phyloP scores from a whole-genome alignment of 1,140 invertebrate genomes.

The Antheraea pernyi region DNA sequence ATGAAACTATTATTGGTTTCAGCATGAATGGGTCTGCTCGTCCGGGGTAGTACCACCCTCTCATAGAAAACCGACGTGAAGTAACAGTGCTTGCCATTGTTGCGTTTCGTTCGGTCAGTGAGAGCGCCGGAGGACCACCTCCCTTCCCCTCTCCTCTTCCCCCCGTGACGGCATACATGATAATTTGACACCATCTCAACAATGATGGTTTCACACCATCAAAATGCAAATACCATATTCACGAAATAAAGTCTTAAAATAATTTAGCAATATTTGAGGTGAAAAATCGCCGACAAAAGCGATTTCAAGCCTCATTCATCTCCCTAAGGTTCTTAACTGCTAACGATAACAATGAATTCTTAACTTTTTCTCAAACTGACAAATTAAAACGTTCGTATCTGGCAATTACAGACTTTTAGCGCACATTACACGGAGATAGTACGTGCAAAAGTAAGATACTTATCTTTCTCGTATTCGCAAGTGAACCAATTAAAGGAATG shows the following conservation, averaged over 20 bases:
- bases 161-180: too few species aligned
- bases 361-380: background rate
- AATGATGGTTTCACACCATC: too few species aligned
- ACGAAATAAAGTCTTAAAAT: background rate
- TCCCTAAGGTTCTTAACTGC: background rate
- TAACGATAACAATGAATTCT: constrained; percentile 8
- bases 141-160: too few species aligned
- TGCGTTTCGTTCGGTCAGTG: too few species aligned
- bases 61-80: too few species aligned
- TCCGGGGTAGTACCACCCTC: too few species aligned
- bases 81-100: too few species aligned
- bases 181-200: too few species aligned
- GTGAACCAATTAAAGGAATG: background rate
- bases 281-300: background rate
- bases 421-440: background rate
- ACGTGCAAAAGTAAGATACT: background rate
- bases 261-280: background rate
- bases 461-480: background rate
- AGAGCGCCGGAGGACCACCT: too few species aligned
- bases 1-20: too few species aligned
- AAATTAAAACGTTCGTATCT: constrained; percentile 10
- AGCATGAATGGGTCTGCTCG: too few species aligned
- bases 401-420: constrained; percentile 1
- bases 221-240: too few species aligned
- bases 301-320: background rate